phyloP scores from a whole-genome alignment of 2,113 vertebrate genomes.

The Nannobrachium achirus region DNA sequence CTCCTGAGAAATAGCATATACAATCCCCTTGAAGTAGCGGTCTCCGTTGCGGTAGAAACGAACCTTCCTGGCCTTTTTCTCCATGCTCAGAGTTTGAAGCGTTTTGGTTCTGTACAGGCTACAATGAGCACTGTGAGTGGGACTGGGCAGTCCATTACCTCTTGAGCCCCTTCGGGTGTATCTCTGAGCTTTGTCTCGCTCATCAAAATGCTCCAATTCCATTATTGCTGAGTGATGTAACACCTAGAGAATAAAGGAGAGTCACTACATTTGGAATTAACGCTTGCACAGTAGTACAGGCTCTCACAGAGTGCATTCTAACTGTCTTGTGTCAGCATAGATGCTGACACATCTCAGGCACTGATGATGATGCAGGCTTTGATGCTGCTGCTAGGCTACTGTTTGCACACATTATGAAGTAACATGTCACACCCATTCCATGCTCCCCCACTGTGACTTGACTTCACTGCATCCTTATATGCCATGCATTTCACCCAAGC shows the following conservation, averaged over 20 bases:
- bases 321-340: not conserved
- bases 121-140: conserved; percentile 98
- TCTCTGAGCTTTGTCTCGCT: conserved; percentile 93
- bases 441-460: conserved; percentile 30
- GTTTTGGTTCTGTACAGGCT: conserved; percentile 97
- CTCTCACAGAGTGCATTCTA: not conserved
- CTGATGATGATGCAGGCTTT: conserved; percentile 9
- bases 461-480: conserved; percentile 9
- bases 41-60: conserved; percentile 98
- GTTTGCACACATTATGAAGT: conserved; percentile 32
- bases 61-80: conserved; percentile 98
- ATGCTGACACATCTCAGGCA: conserved; percentile 7
- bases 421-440: conserved; percentile 72
- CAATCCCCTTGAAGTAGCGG: conserved; percentile 97
- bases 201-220: conserved; percentile 98
- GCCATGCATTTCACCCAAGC: conserved; percentile 10
- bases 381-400: conserved; percentile 33
- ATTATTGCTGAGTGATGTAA: conserved; percentile 82
- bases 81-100: conserved; percentile 91
- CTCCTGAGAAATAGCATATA: conserved; percentile 96
- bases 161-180: conserved; percentile 88
- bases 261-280: not conserved
- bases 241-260: conserved; percentile 33
- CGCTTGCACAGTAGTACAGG: not conserved
- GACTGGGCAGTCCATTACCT: conserved; percentile 93